Conservation (phyloP, 2,888 invertebrate genomes). For the Acanthosepion lycidas region DNA sequence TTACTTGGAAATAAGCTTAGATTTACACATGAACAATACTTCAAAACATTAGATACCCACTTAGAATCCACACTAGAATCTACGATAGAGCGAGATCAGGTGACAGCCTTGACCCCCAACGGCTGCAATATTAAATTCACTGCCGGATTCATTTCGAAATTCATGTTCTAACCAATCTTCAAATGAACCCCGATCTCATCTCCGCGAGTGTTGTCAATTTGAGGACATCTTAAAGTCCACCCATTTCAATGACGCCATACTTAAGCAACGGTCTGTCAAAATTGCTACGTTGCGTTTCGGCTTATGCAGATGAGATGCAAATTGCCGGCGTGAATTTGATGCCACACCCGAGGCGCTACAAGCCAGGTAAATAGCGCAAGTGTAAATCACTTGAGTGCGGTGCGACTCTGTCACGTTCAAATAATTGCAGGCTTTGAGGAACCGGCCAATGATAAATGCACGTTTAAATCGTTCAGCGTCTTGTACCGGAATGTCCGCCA, state of each 20-base stretch:
- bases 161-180: background rate
- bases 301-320: slow-evolving; percentile 20
- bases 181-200: background rate
- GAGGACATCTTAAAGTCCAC: background rate
- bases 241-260: background rate
- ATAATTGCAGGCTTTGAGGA: background rate
- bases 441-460: background rate
- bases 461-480: background rate
- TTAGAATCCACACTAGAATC: no score
- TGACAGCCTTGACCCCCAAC: background rate
- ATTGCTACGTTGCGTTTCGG: background rate
- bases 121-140: background rate
- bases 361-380: background rate
- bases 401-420: background rate
- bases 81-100: no score
- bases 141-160: background rate
- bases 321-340: background rate
- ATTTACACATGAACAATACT: no score
- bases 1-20: no score
- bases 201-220: background rate
- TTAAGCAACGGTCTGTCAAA: background rate
- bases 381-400: background rate
- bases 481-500: background rate
- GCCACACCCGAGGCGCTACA: background rate
- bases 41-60: no score